These are phyloP conservation scores for Amiota minor DNA, from an alignment of 2,888 invertebrate genomes.

Conservation along the genomic window DNA sequence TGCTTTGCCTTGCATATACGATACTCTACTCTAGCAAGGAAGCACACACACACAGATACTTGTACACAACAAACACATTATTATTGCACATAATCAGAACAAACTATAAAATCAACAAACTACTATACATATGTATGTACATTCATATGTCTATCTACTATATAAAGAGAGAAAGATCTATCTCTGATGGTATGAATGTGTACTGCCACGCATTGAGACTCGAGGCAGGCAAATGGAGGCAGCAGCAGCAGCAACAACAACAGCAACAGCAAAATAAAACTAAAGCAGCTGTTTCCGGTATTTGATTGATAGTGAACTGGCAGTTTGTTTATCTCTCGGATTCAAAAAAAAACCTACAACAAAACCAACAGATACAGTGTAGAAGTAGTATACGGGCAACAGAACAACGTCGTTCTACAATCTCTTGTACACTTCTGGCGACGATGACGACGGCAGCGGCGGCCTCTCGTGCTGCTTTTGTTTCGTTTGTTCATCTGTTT, in stretches of 20 bases:
- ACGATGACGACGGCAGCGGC: not conserved
- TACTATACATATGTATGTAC: conserved; percentile 38
- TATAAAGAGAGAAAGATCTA: conserved; percentile 3
- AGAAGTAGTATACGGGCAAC: not conserved
- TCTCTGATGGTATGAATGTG: conserved; percentile 42
- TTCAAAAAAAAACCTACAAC: conserved; percentile 31
- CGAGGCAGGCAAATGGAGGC: conserved; percentile 52
- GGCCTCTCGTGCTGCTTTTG: not conserved
- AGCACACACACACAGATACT: conserved; percentile 15
- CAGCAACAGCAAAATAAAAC: conserved; percentile 69
- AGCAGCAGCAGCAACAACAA: conserved; percentile 49
- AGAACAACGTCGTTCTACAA: not conserved
- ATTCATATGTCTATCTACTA: conserved; percentile 25
- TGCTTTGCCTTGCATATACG: not conserved
- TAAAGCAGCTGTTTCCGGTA: conserved; percentile 74
- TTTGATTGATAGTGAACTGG: conserved; percentile 74
- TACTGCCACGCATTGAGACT: conserved; percentile 53
- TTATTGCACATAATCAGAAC: conserved; percentile 20
- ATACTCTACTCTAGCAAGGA: conserved; percentile 20
- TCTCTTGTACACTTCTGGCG: not conserved
- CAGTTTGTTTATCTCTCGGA: conserved; percentile 71
- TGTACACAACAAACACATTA: conserved; percentile 14
- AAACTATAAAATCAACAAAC: conserved; percentile 15
- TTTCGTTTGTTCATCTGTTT: conserved; percentile 4
- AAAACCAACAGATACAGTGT: not conserved